Evolutionary conservation across 2,113 vertebrate genomes (phyloP), one percentile per base, ranked within the genome.

Genomic region (Verasper variegatus): DNA sequence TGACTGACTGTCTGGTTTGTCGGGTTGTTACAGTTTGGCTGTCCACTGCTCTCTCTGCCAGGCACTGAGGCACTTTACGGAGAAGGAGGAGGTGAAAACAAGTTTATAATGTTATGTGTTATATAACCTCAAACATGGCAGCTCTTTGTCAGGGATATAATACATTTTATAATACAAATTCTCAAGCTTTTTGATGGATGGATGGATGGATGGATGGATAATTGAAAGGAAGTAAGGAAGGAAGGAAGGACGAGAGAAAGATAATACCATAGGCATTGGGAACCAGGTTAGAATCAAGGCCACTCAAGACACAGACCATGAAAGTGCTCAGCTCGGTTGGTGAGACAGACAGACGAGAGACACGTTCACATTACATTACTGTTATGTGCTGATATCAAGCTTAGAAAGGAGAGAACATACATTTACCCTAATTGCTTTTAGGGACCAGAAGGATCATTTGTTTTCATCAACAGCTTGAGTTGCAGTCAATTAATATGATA

Each of bases 31-130:
- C 65, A 74, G 42, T 71, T 78, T 90, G 72, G 87, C 93, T 88
- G 89, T 90, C 83, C 87, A 76, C 93, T 87, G 86, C 88, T 88
- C 89, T 92, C 26, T 59, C 74, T 78, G 76, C 70, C 68, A 77
- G 66, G 31, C 62, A 45, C 13, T 26, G 20, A 62, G 55, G 3
- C 27, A 9, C 12, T 49, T 59, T 37, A 12, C 5, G 21, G 20
- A 54, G 47, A 15, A 9, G 8, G 4, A 74, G 6, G n/a, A 9
- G 26, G 40, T 15, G 42, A 64, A 21, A 55, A 2, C 8, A 23
- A 31, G 47, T 58, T 23, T 31, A 23, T 62, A 17, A n/a, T n/a
- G n/a, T n/a, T n/a, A n/a, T n/a, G 5, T 49, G 14, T 18, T 15
- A 54, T 54, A n/a, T 54, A n/a, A n/a, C 51, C 51, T 21, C 51